Evolutionary conservation across 2,113 vertebrate genomes (phyloP), one percentile per base, ranked within the genome.

Genomic region (Catharus bicknelli): DNA sequence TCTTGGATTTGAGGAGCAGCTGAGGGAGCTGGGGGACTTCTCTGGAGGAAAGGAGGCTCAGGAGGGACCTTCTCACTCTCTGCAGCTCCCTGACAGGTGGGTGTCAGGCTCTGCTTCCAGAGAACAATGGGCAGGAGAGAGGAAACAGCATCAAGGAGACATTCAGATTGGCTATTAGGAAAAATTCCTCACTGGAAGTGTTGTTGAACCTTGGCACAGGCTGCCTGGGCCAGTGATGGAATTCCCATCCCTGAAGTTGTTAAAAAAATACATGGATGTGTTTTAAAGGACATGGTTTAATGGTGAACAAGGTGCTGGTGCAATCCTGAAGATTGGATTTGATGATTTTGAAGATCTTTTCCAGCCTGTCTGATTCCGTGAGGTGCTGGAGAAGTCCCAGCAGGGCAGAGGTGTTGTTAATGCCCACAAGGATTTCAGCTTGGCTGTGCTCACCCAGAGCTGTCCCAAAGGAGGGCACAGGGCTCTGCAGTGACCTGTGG

Each of bases 381-480:
- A 16, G 0, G 4, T 2, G 2, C 13, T 13, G 32, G 47, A 61
- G 40, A n/a, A 76, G 32, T 20, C 50, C 14, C 7, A 62, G 13
- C 30, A 72, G 62, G 25, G 34, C 64, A 90, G 63, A n/a, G 40
- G 11, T 74, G 29, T 48, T 16, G 21, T 38, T 34, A 30, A 29
- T 23, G 36, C 16, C 29, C 25, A 42, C 4, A 14, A 63, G 47
- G n/a, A 43, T 43, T 79, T 36, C 26, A 53, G 32, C 16, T 47
- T 42, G 51, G 36, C 21, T 5, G 0, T 3, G 42, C 30, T 59
- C 27, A 3, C 3, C 0, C 25, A 23, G 14, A 42, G 45, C 62
- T 69, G 51, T 61, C 23, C 81, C 47, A 4, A 4, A 42, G n/a
- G 74, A 47, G 32, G 59, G 36, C 12, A 1, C 36, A 9, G 59